Base-by-base conservation (phyloP, 2,113 vertebrate species). In the Bubalus kerabau region DNA sequence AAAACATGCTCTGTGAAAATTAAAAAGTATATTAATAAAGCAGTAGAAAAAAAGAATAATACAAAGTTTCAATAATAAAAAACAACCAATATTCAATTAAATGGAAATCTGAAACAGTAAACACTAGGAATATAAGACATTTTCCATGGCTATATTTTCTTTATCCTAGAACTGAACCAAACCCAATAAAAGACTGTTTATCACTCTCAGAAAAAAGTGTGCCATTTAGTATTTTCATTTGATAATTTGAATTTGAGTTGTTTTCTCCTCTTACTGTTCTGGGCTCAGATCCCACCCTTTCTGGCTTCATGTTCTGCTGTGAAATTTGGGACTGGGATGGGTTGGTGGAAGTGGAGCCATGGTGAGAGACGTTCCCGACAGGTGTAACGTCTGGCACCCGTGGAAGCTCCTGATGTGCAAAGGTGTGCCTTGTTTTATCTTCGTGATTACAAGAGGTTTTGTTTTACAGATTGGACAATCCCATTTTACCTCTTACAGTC, bases 391-490 rank as follows among this genome's bases (percentile, higher is more conserved):
- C 82, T 13, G 56, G 50, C 50, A 13, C 12, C 13, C 0, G 5
- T 21, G 36, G 7, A 1, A 8, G 48, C 0, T 1, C 87, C 95
- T 60, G 87, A 0, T 10, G n/a, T 5, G 93, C 85, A 54, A 95
- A 95, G 97, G 97, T 32, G 56, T 83, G 87, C 43, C 83, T 93
- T 10, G 17, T 94, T 83, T 76, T 23, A 16, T 71, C 76, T 76
- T 97, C 3, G 0, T 6, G 28, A 92, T 67, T 92, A 71, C 52
- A 90, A 50, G 85, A 96, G 86, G 3, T 96, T 98, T n/a, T 93
- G 97, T 97, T 95, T 80, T 64, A 59, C 62, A 82, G 17, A 43
- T n/a, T 52, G 88, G 90, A 86, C 83, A 50, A 71, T 94, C 84
- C 0, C 26, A 97, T 97, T 93, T 7, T 1, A 43, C 97, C 95